Evolutionary conservation across 2,797 vertebrate species (phyloP).

Genomic region (Semotilus atromaculatus): DNA sequence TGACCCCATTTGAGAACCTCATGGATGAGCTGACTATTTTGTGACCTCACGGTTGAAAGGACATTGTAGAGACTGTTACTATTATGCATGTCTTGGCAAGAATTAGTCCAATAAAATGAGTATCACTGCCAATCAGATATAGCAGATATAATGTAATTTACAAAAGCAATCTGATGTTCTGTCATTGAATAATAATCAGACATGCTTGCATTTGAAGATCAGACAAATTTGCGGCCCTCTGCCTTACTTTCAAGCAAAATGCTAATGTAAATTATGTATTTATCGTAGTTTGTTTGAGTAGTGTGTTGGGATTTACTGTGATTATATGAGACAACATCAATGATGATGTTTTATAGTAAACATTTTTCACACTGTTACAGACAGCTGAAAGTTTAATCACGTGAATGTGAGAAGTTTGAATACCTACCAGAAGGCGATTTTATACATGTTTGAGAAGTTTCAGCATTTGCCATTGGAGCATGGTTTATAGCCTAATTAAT

Average conservation of each 20-base stretch:
- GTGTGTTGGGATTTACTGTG: not conserved
- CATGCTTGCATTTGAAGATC: not conserved
- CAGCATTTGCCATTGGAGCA: not conserved
- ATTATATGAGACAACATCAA: not conserved
- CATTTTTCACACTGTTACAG: not conserved
- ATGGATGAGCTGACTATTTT: slow-evolving; percentile 61
- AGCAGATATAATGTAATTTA: not conserved
- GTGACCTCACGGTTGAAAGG: slow-evolving; percentile 26
- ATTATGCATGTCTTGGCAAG: not conserved
- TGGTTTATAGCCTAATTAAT: not conserved
- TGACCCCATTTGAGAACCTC: slow-evolving; percentile 49
- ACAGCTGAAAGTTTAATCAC: slow-evolving; percentile 8
- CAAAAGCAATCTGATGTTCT: not conserved
- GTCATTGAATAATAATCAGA: not conserved
- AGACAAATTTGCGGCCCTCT: not conserved
- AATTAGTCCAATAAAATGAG: not conserved
- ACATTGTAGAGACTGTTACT: not conserved
- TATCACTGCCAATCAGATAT: not conserved
- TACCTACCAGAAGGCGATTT: not conserved
- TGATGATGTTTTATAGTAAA: not conserved
- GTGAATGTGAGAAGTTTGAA: slow-evolving; percentile 1
- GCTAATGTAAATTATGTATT: not conserved
- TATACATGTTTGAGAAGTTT: not conserved
- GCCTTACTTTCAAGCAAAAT: not conserved
- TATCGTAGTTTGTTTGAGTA: not conserved